Conservation (phyloP, 1,140 invertebrate genomes). For the Wasmannia auropunctata region DNA sequence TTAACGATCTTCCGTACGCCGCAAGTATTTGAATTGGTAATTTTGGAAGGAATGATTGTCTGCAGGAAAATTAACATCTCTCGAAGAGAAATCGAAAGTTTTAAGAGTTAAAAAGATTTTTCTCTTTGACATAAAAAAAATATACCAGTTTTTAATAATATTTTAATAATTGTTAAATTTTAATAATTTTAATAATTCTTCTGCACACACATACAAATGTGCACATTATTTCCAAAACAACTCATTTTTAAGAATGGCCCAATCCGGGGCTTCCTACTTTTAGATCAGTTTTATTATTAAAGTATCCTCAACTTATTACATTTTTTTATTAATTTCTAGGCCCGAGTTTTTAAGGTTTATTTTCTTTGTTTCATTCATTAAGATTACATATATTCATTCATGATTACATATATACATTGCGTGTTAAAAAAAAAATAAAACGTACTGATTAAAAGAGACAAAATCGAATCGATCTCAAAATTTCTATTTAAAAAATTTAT, state of each 20-base stretch:
- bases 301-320: neutral
- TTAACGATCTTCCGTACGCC: constrained; percentile 8
- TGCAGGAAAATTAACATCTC: neutral
- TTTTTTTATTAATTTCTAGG: neutral
- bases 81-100: neutral
- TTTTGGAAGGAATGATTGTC: neutral
- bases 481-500: too few relatives aligned
- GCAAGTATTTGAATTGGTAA: constrained; percentile 21
- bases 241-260: neutral
- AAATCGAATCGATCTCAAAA: neutral
- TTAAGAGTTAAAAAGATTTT: neutral
- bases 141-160: neutral
- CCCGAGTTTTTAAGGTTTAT: neutral
- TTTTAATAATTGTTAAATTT: neutral
- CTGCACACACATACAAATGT: neutral
- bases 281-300: neutral
- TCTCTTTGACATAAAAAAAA: neutral
- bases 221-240: neutral
- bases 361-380: neutral
- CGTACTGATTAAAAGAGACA: neutral
- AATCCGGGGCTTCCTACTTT: too few relatives aligned
- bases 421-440: neutral
- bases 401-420: neutral
- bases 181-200: neutral
- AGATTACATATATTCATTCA: neutral